These are phyloP conservation scores for Epinephelus malabaricus DNA, from an alignment of 2,797 vertebrate genomes.

Conservation along the genomic window DNA sequence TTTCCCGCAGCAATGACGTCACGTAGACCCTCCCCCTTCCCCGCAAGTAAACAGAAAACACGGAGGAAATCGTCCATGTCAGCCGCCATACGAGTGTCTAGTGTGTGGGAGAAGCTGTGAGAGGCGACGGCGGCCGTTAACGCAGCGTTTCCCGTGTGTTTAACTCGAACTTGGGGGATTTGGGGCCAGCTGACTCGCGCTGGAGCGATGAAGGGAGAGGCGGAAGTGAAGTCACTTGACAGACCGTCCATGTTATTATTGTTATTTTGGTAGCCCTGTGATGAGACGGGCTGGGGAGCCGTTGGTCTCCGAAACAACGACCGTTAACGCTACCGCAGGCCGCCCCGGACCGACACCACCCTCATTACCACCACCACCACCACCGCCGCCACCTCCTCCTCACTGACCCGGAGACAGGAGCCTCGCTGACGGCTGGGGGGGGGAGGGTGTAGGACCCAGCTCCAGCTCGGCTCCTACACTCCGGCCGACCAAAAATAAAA, in stretches of 20 bases:
- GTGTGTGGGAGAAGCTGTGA: neutral
- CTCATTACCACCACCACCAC: constrained; percentile 23
- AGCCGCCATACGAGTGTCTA: constrained; percentile 27
- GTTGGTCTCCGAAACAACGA: constrained; percentile 75
- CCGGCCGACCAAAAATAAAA: constrained; percentile 67
- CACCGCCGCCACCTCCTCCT: constrained; percentile 20
- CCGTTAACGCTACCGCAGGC: constrained; percentile 64
- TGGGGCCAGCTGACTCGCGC: constrained; percentile 63
- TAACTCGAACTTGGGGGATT: constrained; percentile 9
- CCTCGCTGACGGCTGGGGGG: constrained; percentile 77
- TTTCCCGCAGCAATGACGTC: constrained; percentile 88
- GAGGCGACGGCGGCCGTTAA: neutral
- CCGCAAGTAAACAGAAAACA: constrained; percentile 74
- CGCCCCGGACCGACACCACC: constrained; percentile 71
- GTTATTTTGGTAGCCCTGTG: constrained; percentile 88
- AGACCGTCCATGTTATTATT: constrained; percentile 92
- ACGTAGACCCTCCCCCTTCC: constrained; percentile 68
- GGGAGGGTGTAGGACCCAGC: constrained; percentile 75
- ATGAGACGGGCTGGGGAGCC: constrained; percentile 85
- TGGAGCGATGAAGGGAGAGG: constrained; percentile 84
- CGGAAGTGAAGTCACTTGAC: constrained; percentile 91
- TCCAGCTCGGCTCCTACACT: constrained; percentile 74
- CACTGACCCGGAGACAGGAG: constrained; percentile 77
- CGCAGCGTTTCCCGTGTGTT: neutral
- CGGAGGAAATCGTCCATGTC: constrained; percentile 50